These are phyloP conservation scores for Cancer borealis DNA, from an alignment of 2,888 invertebrate genomes.

Conservation along the genomic window DNA sequence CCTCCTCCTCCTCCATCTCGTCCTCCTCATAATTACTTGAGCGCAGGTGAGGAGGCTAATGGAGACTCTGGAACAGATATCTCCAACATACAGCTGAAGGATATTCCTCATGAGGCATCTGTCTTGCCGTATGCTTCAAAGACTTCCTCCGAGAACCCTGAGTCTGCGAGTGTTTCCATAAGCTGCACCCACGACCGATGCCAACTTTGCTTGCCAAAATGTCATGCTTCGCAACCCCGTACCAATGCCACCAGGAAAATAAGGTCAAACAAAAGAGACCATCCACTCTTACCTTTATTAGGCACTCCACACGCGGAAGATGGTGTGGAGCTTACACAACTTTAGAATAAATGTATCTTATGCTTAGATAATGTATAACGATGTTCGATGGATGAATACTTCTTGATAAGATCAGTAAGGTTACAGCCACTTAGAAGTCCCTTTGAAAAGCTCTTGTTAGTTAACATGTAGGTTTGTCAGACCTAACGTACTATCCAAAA, in stretches of 20 bases:
- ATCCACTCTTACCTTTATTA: background rate
- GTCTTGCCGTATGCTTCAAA: background rate
- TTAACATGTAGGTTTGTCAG: too few relatives aligned
- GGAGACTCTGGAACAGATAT: background rate
- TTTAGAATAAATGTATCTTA: background rate
- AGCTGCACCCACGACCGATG: slow-evolving; percentile 58
- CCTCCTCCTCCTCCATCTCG: background rate
- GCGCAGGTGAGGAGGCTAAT: background rate
- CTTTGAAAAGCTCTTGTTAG: background rate
- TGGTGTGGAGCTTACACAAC: background rate
- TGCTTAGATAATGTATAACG: background rate
- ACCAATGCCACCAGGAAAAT: background rate
- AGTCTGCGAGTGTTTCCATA: background rate
- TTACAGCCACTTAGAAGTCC: background rate
- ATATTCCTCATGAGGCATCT: background rate
- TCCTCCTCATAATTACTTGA: background rate
- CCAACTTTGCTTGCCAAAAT: slow-evolving; percentile 51
- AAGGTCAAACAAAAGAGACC: background rate
- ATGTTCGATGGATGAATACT: background rate
- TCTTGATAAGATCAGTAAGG: background rate
- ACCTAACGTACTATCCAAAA: too few relatives aligned
- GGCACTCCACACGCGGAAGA: background rate
- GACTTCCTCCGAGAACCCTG: background rate
- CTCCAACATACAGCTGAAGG: background rate
- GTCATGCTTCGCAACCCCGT: background rate